Percentiles rank a stretch among this genome's conserved stretches.
phyloP scores from a whole-genome alignment of 2,797 vertebrate species.

The Falco naumanni region DNA sequence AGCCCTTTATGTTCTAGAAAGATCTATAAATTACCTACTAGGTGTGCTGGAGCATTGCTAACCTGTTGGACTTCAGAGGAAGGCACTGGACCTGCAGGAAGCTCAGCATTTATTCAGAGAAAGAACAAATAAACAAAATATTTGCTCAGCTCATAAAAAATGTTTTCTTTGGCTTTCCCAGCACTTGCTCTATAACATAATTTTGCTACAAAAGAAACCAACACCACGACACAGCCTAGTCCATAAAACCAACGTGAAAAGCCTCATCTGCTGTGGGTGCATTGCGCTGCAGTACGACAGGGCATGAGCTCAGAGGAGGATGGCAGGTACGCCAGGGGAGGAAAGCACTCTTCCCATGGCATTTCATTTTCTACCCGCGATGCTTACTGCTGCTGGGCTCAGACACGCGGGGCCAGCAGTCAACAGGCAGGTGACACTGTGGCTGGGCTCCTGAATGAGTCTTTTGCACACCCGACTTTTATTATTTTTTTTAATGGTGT shows the following conservation, averaged over 20 bases:
- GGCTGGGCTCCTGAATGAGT: not conserved
- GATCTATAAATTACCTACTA: not conserved
- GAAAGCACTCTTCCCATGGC: not conserved
- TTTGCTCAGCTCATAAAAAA: not conserved
- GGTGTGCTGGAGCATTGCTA: not conserved
- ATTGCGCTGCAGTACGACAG: not conserved
- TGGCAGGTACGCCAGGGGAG: not conserved
- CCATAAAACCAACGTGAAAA: not conserved
- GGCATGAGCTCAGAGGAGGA: not conserved
- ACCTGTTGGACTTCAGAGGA: not conserved
- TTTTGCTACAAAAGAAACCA: not conserved
- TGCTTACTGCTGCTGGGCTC: not conserved
- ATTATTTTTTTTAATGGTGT: not conserved
- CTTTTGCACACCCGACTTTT: not conserved
- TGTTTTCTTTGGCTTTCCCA: not conserved
- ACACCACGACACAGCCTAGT: accelerated
- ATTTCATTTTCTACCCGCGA: not conserved
- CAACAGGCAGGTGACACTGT: not conserved
- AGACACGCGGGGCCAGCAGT: not conserved
- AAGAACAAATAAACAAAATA: not conserved
- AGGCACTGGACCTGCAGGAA: not conserved
- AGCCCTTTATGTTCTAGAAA: not conserved
- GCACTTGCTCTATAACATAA: not conserved
- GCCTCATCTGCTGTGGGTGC: accelerated
- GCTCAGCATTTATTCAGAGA: not conserved